Evolutionary conservation across 2,797 vertebrate genomes (phyloP).

Genomic region (Enteromius trimaculatus): DNA sequence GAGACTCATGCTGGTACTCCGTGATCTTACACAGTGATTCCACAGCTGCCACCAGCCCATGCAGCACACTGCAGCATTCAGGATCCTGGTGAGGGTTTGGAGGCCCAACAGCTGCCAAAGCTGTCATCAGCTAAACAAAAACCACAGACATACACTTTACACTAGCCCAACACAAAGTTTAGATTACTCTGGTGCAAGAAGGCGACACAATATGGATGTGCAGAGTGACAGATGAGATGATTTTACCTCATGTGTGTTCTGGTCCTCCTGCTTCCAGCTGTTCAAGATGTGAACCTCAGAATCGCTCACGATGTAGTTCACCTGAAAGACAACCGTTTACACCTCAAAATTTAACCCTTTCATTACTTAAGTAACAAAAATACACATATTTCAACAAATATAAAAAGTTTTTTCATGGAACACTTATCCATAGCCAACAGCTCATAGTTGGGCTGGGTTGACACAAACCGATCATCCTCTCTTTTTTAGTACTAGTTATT

Average conservation of each 20-base stretch:
- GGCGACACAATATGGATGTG: no score
- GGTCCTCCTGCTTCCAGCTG: constrained; percentile 93
- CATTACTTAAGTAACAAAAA: neutral
- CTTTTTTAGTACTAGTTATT: neutral
- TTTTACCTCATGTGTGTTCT: constrained; percentile 93
- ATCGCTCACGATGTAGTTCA: constrained; percentile 98
- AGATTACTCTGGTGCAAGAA: neutral
- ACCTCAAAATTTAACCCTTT: neutral
- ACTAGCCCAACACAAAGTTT: neutral
- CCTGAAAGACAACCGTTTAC: constrained; percentile 69
- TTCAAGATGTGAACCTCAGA: constrained; percentile 96
- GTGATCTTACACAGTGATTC: constrained; percentile 96
- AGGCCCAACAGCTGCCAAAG: constrained; percentile 92
- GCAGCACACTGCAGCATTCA: constrained; percentile 96
- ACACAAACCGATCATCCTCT: neutral
- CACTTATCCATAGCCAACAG: neutral
- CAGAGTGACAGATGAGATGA: neutral
- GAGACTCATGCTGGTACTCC: constrained; percentile 91
- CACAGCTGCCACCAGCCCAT: constrained; percentile 93
- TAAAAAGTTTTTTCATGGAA: neutral
- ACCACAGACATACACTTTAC: neutral
- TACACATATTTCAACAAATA: no score
- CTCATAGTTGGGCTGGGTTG: neutral
- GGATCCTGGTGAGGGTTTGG: constrained; percentile 94
- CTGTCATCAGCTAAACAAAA: constrained; percentile 87